Conservation (phyloP, 2,113 vertebrate genomes). For the Polyodon spathula region DNA sequence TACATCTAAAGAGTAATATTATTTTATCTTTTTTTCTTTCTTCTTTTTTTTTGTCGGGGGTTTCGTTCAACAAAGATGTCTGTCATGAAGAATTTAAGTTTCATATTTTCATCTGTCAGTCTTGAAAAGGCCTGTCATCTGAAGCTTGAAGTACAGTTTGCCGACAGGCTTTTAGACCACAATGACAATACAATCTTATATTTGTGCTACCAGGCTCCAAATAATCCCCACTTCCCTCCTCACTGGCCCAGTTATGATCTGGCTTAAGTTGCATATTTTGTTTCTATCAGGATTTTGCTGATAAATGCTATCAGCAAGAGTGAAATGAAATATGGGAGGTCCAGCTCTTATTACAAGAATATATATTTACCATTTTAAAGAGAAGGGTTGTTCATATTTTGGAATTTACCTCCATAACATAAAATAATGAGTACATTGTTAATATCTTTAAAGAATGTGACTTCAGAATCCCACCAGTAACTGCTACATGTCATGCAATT, state of each 20-base stretch:
- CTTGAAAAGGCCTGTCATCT: constrained; percentile 95
- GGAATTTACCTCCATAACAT: background rate
- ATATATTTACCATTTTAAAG: constrained; percentile 29
- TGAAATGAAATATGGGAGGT: constrained; percentile 88
- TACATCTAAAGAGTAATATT: background rate
- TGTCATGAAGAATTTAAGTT: constrained; percentile 97
- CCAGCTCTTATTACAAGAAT: constrained; percentile 65
- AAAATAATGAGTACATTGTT: background rate
- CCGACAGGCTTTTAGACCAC: constrained; percentile 75
- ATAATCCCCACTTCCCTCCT: constrained; percentile 87
- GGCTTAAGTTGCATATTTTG: constrained; percentile 97
- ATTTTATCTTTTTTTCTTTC: constrained; percentile 19
- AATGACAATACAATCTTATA: constrained; percentile 86
- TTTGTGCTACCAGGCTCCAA: constrained; percentile 67
- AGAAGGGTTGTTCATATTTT: constrained; percentile 16
- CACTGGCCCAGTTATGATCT: constrained; percentile 75
- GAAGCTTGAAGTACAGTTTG: constrained; percentile 82
- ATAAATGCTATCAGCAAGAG: constrained; percentile 95
- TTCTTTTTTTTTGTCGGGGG: constrained; percentile 39
- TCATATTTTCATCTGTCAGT: constrained; percentile 90
- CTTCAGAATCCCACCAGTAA: background rate
- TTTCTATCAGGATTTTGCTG: constrained; percentile 92
- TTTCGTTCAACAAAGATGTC: constrained; percentile 77
- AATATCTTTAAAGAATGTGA: background rate
- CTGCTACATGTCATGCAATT: background rate